Percentiles rank a stretch among this genome's conserved stretches.
These are phyloP conservation scores for Rhinoptilus africanus DNA, from an alignment of 2,113 vertebrate species.

Conservation along the genomic window DNA sequence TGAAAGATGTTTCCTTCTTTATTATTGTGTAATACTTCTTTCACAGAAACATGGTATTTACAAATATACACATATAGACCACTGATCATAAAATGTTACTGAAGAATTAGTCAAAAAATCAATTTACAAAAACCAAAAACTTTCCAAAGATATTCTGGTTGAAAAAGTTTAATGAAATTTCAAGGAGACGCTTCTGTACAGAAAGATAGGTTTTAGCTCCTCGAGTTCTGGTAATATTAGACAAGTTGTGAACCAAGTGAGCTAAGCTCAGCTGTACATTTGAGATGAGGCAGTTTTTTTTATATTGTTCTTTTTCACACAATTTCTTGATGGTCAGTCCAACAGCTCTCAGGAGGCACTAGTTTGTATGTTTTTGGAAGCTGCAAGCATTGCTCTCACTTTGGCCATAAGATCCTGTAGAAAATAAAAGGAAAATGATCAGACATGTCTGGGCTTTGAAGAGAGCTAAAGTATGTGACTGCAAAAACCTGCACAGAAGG, in stretches of 20 bases:
- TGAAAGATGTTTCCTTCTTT: constrained; percentile 73
- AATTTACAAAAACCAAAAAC: constrained; percentile 75
- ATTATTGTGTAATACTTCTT: constrained; percentile 77
- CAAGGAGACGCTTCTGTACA: constrained; percentile 5
- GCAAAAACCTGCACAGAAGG: background rate
- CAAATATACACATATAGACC: constrained; percentile 79
- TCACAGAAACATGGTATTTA: constrained; percentile 82
- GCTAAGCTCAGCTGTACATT: constrained; percentile 19
- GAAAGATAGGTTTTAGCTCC: constrained; percentile 8
- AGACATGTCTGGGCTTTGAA: background rate
- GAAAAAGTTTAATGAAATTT: constrained; percentile 25
- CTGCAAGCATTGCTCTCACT: constrained; percentile 97
- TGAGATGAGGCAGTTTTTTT: constrained; percentile 44
- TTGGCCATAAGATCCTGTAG: constrained; percentile 96
- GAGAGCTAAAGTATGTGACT: background rate
- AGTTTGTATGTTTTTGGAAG: constrained; percentile 91
- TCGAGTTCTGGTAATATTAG: background rate
- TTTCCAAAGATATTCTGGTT: constrained; percentile 34
- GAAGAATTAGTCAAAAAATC: constrained; percentile 77
- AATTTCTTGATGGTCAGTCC: background rate
- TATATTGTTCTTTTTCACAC: background rate
- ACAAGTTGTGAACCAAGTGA: background rate
- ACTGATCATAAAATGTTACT: constrained; percentile 77
- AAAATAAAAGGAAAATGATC: background rate
- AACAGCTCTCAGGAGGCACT: constrained; percentile 81